A percentile compares a stretch with the other conserved stretches of the same genome.
Conservation (phyloP, 2,797 vertebrate species). For the Trematomus bernacchii region DNA sequence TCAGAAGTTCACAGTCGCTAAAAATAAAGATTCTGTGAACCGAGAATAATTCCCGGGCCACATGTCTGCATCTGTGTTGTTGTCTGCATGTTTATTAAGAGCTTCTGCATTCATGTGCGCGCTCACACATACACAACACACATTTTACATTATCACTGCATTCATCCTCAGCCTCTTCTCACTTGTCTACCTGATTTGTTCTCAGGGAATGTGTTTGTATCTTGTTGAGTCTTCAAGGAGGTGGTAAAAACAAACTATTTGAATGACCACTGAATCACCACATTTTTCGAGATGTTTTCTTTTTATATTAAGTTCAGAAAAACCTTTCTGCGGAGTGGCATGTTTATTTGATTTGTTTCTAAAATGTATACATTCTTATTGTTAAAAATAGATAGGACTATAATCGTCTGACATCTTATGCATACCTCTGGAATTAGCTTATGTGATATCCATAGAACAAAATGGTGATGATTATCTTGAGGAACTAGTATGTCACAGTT, state of each 20-base stretch:
- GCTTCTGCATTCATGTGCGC: background rate
- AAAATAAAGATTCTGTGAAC: too few species aligned
- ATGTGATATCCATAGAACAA: background rate
- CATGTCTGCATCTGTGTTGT: too few species aligned
- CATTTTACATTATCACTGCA: conserved; percentile 43
- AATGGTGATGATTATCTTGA: background rate
- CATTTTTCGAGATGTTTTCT: too few species aligned
- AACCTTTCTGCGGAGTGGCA: background rate
- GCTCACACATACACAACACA: conserved; percentile 9
- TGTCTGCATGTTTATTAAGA: background rate
- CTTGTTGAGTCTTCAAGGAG: background rate
- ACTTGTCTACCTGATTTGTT: background rate
- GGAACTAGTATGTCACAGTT: background rate
- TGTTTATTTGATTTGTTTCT: too few species aligned
- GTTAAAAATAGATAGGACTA: too few species aligned
- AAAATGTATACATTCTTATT: background rate
- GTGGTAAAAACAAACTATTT: background rate
- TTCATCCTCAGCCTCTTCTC: conserved; percentile 22
- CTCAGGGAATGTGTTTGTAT: background rate
- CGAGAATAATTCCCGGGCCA: background rate
- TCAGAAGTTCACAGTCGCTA: background rate
- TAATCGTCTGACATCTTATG: background rate
- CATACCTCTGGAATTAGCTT: background rate
- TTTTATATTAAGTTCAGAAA: background rate
- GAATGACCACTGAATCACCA: background rate